Conservation (phyloP, 64 coral and sea anemone species). For the Trachythela sp. region DNA sequence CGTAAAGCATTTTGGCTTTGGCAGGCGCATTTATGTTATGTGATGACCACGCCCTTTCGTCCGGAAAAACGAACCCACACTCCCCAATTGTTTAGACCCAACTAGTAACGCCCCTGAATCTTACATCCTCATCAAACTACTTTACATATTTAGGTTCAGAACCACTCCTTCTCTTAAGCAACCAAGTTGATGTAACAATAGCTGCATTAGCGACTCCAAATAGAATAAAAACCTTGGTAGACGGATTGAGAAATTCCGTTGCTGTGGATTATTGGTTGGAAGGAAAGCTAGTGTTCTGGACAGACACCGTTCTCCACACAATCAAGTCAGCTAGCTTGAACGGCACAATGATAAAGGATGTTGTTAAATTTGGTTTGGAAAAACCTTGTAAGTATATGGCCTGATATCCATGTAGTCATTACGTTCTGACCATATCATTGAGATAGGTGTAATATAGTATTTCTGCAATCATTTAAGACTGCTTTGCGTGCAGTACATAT, state of each 20-base stretch:
- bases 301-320: not conserved
- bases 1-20: too few species aligned
- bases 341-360: not conserved
- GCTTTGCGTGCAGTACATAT: too few species aligned
- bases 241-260: not conserved
- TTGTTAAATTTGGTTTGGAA: not conserved
- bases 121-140: too few species aligned
- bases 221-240: not conserved
- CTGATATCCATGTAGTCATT: too few species aligned
- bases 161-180: not conserved
- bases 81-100: too few species aligned
- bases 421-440: too few species aligned
- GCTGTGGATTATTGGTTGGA: not conserved
- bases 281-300: not conserved
- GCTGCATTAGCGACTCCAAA: not conserved
- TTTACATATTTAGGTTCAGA: not conserved
- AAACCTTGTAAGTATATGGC: not conserved
- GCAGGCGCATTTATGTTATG: too few species aligned
- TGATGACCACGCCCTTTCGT: too few species aligned
- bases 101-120: too few species aligned
- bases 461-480: not conserved
- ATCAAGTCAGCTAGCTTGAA: not conserved
- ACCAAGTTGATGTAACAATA: not conserved
- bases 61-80: too few species aligned
- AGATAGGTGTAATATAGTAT: not conserved